Base-by-base conservation (phyloP, 23 tunicate genomes). In the Oikopleura dioica region DNA sequence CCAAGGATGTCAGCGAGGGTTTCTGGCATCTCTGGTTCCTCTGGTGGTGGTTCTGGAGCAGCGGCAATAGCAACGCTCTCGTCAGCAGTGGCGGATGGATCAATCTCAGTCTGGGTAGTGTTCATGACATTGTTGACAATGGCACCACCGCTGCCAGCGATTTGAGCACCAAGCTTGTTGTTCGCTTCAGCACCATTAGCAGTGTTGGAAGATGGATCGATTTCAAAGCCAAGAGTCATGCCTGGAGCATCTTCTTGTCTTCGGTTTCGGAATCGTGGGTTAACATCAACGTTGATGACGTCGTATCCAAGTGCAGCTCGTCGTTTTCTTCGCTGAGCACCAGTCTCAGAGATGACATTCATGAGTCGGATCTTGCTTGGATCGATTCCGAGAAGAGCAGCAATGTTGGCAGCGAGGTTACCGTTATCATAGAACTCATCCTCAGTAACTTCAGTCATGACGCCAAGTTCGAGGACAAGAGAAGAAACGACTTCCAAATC, bases 321-420 rank as follows among this genome's bases (percentile, higher is more conserved):
- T 12, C 72, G 72, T 63, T 63, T 63, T 24, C 72, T 23, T 63
- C 72, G 9, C 16, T 9, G 16, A 44, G 55, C 55, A 44, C 55
- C 33, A 63, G 69, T 81, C 76, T 94, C 99, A 59, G 79, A 12
- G 0, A 83, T 85, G 37, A 94, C 83, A 26, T 94, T 72, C 26
- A 94, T 92, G 33, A 79, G 21, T 0, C 86, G 83, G 12, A 94
- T 83, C 38, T 94, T 94, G 38, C 75, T 26, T 0, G 77, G 35
- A 1, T 85, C 84, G 36, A 94, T 82, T 28, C 79, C 83, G 37
- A 94, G 77, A 38, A 78, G 72, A 28, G 72, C 72, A 2, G 72
- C 72, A 26, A 63, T 63, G 30, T 63, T 63, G 72, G 26, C 30
- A 29, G 72, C 72, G 4, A 63, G n/a, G n/a, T 63, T 63, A 16